Evolutionary conservation across 2,113 vertebrate genomes (phyloP).

Genomic region (Corapipo altera): DNA sequence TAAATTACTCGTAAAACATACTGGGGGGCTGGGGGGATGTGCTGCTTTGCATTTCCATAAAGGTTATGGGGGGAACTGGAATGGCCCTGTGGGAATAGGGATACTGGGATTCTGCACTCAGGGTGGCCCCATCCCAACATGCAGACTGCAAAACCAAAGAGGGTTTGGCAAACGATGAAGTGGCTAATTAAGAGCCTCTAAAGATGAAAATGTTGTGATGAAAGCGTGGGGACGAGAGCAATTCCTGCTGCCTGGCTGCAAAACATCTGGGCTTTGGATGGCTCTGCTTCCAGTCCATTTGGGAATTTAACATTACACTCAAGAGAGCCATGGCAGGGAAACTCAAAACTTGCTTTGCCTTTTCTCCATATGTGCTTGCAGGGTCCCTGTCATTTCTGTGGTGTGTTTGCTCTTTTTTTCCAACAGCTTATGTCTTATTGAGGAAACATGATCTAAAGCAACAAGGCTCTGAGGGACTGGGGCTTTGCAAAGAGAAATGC

Average conservation of each 20-base stretch:
- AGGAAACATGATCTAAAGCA: not conserved
- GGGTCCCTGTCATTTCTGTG: not conserved
- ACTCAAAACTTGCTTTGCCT: not conserved
- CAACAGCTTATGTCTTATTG: not conserved
- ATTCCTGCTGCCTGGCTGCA: not conserved
- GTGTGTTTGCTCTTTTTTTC: not conserved
- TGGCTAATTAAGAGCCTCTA: not conserved
- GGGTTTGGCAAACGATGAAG: not conserved
- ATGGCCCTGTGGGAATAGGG: not conserved
- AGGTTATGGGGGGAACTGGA: not conserved
- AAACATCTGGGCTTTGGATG: not conserved
- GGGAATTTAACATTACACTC: not conserved
- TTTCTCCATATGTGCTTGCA: not conserved
- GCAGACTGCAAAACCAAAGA: not conserved
- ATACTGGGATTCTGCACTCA: not conserved
- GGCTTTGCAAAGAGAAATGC: not conserved
- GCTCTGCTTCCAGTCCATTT: not conserved
- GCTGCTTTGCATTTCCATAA: not conserved
- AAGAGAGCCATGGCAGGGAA: not conserved
- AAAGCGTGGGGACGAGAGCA: not conserved
- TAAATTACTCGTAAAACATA: not conserved
- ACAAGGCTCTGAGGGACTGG: rapidly evolving
- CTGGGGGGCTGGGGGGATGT: not conserved
- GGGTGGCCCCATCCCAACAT: not conserved
- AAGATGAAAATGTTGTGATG: not conserved